phyloP scores from a whole-genome alignment of 1,140 invertebrate genomes.

The Aphelenchoides besseyi region DNA sequence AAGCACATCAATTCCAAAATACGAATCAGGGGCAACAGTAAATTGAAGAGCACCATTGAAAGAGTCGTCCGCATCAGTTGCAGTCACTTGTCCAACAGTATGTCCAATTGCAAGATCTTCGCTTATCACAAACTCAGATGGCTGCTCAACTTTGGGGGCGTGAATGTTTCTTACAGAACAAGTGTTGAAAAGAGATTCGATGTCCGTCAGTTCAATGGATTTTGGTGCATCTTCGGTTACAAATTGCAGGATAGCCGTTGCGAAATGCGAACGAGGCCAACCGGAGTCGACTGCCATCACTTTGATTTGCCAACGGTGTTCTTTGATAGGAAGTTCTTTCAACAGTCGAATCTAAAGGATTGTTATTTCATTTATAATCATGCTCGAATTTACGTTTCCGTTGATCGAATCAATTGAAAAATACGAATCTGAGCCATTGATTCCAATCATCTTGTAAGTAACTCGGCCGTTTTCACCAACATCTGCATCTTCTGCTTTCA shows the following conservation, averaged over 20 bases:
- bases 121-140: neutral
- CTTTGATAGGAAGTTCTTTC: constrained; percentile 6
- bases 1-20: constrained; percentile 41
- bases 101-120: constrained; percentile 14
- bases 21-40: constrained; percentile 22
- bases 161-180: constrained; percentile 4
- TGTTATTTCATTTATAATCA: too few relatives aligned
- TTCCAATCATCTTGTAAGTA: constrained; percentile 57
- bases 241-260: constrained; percentile 22
- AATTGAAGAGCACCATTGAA: constrained; percentile 50
- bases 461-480: constrained; percentile 64
- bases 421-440: constrained; percentile 33
- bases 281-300: constrained; percentile 34
- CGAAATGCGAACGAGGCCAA: constrained; percentile 32
- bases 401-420: constrained; percentile 31
- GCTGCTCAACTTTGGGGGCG: neutral
- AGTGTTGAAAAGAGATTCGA: constrained; percentile 20
- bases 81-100: constrained; percentile 38
- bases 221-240: neutral
- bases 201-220: neutral
- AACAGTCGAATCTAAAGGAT: constrained; percentile 31
- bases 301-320: constrained; percentile 22
- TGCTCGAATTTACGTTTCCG: constrained; percentile 26
- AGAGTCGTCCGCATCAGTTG: constrained; percentile 42
- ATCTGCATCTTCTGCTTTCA: constrained; percentile 64